Conservation (phyloP, 2,113 vertebrate species). For the Paracanthobrama guichenoti region DNA sequence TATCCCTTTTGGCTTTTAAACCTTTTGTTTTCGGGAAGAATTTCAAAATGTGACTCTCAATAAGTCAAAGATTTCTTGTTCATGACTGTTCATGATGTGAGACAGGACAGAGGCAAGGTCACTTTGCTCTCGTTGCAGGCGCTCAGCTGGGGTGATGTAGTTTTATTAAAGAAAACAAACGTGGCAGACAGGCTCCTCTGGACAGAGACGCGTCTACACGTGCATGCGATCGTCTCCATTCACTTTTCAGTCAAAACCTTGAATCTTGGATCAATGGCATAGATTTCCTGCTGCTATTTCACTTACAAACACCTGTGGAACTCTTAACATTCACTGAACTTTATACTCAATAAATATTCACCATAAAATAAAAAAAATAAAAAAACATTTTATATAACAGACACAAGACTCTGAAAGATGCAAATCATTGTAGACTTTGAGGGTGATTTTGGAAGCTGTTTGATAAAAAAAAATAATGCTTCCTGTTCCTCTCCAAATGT, state of each 20-base stretch:
- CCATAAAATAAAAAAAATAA: not conserved
- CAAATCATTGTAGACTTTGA: not conserved
- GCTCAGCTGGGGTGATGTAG: slow-evolving; percentile 74
- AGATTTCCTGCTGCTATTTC: not conserved
- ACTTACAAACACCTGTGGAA: not conserved
- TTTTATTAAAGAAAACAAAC: slow-evolving; percentile 83
- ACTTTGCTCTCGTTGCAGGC: slow-evolving; percentile 64
- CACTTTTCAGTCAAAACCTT: not conserved
- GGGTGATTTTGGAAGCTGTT: not conserved
- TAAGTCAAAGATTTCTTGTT: slow-evolving; percentile 16
- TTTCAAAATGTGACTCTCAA: not conserved
- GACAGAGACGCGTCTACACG: slow-evolving; percentile 55
- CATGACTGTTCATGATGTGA: slow-evolving; percentile 11
- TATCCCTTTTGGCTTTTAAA: not conserved
- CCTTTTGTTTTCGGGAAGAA: not conserved
- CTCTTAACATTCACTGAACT: not conserved
- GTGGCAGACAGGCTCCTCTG: slow-evolving; percentile 60
- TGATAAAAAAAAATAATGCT: not conserved
- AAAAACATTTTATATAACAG: not conserved
- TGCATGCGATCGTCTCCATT: slow-evolving; percentile 52
- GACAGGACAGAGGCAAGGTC: slow-evolving; percentile 64
- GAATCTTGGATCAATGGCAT: not conserved
- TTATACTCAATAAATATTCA: not conserved
- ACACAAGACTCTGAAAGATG: not conserved
- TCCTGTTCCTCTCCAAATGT: not conserved